Conservation (phyloP, 2,113 vertebrate genomes). For the Erythrolamprus reginae region DNA sequence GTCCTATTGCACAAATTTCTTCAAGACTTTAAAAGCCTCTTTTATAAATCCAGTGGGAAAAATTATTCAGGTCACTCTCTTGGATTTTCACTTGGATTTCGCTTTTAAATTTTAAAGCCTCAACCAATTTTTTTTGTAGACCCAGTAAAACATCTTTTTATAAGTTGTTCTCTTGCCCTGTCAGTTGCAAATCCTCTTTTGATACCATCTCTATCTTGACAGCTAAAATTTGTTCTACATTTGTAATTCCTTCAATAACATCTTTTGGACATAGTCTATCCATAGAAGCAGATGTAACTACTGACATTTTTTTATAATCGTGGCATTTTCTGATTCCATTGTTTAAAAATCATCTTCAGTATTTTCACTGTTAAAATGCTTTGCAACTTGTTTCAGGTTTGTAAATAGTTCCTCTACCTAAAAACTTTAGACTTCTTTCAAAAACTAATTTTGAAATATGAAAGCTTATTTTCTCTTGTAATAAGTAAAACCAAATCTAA, state of each 20-base stretch:
- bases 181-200: not conserved
- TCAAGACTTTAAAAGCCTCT: not conserved
- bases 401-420: not conserved
- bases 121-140: not conserved
- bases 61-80: not conserved
- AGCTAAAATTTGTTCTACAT: not conserved
- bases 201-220: not conserved
- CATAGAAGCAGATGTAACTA: not conserved
- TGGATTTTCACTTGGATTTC: not conserved
- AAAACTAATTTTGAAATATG: not conserved
- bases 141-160: not conserved
- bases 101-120: not conserved
- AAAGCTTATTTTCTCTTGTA: not conserved
- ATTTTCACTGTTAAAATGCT: not conserved
- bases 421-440: not conserved
- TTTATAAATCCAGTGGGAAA: not conserved
- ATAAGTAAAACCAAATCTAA: not conserved
- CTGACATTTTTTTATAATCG: not conserved
- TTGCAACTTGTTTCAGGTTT: not conserved
- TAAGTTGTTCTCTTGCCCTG: not conserved
- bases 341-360: not conserved
- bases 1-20: not conserved
- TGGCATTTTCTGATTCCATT: not conserved
- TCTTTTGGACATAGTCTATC: not conserved
- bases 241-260: not conserved